Conservation (phyloP, 2,888 invertebrate genomes). For the Philereme vetulata region DNA sequence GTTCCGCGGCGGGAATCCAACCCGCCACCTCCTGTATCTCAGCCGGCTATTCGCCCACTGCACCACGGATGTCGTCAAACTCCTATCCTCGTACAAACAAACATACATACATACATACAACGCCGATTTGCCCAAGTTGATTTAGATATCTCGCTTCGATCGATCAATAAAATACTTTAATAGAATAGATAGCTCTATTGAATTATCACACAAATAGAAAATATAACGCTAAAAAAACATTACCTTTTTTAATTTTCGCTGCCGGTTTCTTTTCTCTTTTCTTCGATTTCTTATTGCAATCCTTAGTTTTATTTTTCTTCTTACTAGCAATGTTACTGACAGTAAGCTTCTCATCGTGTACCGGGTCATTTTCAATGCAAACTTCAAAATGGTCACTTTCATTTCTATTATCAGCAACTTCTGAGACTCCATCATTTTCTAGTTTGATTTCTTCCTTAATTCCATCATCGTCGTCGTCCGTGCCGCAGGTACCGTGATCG, state of each 20-base stretch:
- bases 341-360: background rate
- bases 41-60: too few species aligned
- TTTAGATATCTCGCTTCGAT: too few species aligned
- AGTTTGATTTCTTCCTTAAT: conserved; percentile 19
- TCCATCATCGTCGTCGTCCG: conserved; percentile 1
- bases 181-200: too few species aligned
- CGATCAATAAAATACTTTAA: too few species aligned
- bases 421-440: conserved; percentile 10
- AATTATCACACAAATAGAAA: too few species aligned
- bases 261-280: conserved; percentile 3
- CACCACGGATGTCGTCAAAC: too few species aligned
- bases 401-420: background rate
- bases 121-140: too few species aligned
- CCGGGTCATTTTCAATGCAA: background rate
- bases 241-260: conserved; percentile 15
- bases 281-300: conserved; percentile 9
- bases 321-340: background rate
- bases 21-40: too few species aligned
- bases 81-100: too few species aligned
- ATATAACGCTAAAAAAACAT: background rate
- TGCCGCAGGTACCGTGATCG: background rate
- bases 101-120: too few species aligned
- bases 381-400: conserved; percentile 4
- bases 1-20: too few species aligned
- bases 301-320: conserved; percentile 11